These are phyloP conservation scores for Halictus quadricinctus DNA, from an alignment of 2,888 invertebrate species.

Conservation along the genomic window DNA sequence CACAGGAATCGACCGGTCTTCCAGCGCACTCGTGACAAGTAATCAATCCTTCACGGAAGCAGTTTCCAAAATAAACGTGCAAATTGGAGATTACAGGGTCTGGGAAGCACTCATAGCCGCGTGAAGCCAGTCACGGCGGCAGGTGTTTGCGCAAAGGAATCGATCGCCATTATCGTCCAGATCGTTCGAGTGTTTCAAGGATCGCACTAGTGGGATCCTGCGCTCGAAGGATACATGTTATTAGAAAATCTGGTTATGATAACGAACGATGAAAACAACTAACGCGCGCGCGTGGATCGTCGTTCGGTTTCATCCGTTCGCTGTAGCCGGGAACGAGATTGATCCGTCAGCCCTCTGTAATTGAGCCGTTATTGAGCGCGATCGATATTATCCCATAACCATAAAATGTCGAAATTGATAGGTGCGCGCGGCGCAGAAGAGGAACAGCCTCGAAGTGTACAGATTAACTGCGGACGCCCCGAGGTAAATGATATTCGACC, in stretches of 20 bases:
- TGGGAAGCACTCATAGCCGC: background rate
- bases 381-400: conserved; percentile 13
- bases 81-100: background rate
- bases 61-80: background rate
- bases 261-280: background rate
- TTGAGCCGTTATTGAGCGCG: conserved; percentile 18
- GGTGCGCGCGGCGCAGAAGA: background rate
- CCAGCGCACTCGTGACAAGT: background rate
- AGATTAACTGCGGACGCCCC: conserved; percentile 1
- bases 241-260: conserved; percentile 14
- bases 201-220: background rate
- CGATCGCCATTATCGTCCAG: background rate
- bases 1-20: background rate
- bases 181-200: background rate
- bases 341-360: conserved; percentile 18
- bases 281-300: background rate
- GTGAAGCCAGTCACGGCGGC: background rate
- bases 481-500: conserved; percentile 13
- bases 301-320: background rate
- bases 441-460: background rate
- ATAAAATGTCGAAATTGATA: conserved; percentile 29
- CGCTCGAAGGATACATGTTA: background rate
- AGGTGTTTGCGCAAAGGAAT: background rate
- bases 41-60: background rate
- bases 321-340: conserved; percentile 15